Base-by-base conservation (phyloP, 2,888 invertebrate species). In the Drosophila setosimentum region DNA sequence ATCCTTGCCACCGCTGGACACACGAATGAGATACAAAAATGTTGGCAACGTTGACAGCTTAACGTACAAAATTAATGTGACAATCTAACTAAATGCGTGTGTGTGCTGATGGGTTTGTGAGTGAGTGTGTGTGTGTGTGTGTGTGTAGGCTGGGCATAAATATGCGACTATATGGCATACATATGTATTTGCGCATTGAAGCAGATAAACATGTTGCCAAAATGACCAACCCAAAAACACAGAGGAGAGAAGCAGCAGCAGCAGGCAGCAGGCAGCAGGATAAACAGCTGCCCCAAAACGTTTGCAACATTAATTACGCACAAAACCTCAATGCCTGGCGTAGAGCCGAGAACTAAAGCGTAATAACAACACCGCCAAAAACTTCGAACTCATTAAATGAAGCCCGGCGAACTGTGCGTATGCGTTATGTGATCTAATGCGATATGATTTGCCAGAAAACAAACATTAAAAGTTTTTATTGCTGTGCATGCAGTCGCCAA, bases 51-150 rank as follows among this genome's bases (percentile, higher is more conserved):
- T 83, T 85, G 85, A 89, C 85, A 85, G 89, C 85, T 85, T 89
- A 85, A 85, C 85, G 89, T 87, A 80, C 80, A 80, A 87, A 89
- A 85, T 89, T 87, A 85, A 85, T 85, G 89, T 89, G 85, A 85
- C 85, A 85, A 89, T 89, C 85, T 83, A 87, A 65, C 66, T 55
- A 71, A 69, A 81, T 79, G 72, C 59, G 61, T 69, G 72, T 49
- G 68, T 61, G 59, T 63, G 58, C 35, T 30, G 48, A 40, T 32
- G 68, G 35, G 58, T 42, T n/a, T 49, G 35, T 48, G 51, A 53
- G 69, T 64, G 63, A 58, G 33, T 13, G 50, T 73, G 61, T 42
- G 55, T 35, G 66, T 50, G 58, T 35, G 30, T 48, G 48, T 42
- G 53, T 58, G 63, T 62, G 55, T 60, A 51, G 65, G 63, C 35